These are phyloP conservation scores for Orestias chungarensis DNA, from an alignment of 2,797 vertebrate species.

Conservation along the genomic window DNA sequence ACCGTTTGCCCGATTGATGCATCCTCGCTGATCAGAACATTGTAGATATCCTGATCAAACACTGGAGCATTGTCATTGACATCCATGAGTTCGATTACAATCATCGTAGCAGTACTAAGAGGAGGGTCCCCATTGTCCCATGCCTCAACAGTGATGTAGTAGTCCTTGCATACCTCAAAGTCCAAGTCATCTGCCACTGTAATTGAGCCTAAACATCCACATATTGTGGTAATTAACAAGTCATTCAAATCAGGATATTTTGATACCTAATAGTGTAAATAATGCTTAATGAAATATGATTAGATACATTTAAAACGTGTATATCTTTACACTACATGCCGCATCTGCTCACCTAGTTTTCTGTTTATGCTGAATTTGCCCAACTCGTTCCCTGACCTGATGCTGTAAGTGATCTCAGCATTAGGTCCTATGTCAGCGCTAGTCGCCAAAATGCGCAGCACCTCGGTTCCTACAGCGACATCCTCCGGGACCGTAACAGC, in stretches of 20 bases:
- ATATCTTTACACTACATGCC: not conserved
- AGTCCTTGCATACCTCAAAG: slow-evolving; percentile 92
- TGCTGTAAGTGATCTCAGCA: slow-evolving; percentile 90
- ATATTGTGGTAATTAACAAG: not conserved
- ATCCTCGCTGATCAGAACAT: slow-evolving; percentile 91
- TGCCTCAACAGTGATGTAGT: slow-evolving; percentile 92
- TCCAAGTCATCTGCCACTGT: slow-evolving; percentile 90
- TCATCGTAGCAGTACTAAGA: slow-evolving; percentile 89
- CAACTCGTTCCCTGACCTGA: slow-evolving; percentile 92
- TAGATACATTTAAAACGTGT: not conserved
- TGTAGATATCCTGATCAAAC: slow-evolving; percentile 92
- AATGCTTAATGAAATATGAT: not conserved
- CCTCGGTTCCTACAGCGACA: slow-evolving; percentile 85
- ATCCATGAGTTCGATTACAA: slow-evolving; percentile 92
- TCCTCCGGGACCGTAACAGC: slow-evolving; percentile 89
- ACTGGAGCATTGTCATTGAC: slow-evolving; percentile 93
- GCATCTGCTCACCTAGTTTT: slow-evolving; percentile 81
- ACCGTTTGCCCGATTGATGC: slow-evolving; percentile 87
- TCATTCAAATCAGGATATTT: not conserved
- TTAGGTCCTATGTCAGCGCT: slow-evolving; percentile 93
- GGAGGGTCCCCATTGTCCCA: slow-evolving; percentile 91
- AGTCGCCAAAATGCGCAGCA: slow-evolving; percentile 89
- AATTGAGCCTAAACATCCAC: slow-evolving; percentile 82
- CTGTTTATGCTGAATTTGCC: slow-evolving; percentile 90
- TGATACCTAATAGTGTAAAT: not conserved